Evolutionary conservation across 1,140 invertebrate species (phyloP).

Genomic region (Eueides isabella): DNA sequence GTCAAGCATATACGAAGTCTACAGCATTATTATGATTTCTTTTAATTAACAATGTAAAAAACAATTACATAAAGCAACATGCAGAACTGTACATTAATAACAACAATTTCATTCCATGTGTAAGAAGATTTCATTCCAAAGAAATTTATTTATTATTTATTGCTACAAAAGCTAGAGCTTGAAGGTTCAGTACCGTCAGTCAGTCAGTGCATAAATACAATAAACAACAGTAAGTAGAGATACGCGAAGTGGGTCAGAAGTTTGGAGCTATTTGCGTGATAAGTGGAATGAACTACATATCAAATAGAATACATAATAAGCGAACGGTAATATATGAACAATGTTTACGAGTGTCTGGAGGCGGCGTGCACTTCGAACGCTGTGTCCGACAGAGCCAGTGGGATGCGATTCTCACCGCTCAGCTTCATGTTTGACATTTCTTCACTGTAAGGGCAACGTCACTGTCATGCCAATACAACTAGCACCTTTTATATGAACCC

Average conservation of each 20-base stretch:
- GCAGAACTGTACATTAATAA: constrained; percentile 2
- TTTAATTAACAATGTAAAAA: constrained; percentile 9
- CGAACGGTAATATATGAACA: constrained; percentile 20
- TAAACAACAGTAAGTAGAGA: neutral
- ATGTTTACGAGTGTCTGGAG: constrained; percentile 73
- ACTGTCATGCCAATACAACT: constrained; percentile 31
- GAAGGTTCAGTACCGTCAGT: neutral
- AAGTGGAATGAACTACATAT: constrained; percentile 33
- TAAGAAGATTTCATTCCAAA: neutral
- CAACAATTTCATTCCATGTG: neutral
- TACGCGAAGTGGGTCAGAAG: constrained; percentile 9
- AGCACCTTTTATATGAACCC: neutral
- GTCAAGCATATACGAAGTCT: neutral
- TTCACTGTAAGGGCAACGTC: constrained; percentile 69
- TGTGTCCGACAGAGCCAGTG: constrained; percentile 77
- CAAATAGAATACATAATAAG: constrained; percentile 14
- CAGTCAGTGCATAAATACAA: neutral
- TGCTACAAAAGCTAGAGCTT: neutral
- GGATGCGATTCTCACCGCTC: constrained; percentile 76
- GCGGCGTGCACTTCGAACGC: constrained; percentile 79
- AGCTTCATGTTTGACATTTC: constrained; percentile 79
- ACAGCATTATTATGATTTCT: neutral
- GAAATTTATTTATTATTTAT: neutral
- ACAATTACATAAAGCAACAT: neutral
- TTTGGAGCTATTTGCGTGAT: constrained; percentile 23